These are phyloP conservation scores for Lasius fuliginosus DNA, from an alignment of 2,888 invertebrate species.

Conservation along the genomic window DNA sequence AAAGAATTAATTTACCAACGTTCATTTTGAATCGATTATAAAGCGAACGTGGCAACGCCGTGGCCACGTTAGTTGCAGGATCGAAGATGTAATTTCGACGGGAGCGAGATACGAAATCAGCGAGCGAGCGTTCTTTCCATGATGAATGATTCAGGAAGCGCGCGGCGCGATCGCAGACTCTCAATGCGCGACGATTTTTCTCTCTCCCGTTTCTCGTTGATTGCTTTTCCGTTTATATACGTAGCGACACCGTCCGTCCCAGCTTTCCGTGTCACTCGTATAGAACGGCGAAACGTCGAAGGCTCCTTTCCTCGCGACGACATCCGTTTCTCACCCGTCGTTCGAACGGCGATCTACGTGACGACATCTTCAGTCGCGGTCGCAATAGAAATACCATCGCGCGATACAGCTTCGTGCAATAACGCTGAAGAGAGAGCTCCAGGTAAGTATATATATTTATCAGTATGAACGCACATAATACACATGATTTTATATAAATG, in stretches of 20 bases:
- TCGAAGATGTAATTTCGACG: constrained; percentile 42
- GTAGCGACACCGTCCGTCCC: constrained; percentile 4
- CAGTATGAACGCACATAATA: neutral
- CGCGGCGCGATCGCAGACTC: constrained; percentile 14
- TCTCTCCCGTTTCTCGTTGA: constrained; percentile 46
- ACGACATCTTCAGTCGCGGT: constrained; percentile 6
- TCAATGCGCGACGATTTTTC: constrained; percentile 49
- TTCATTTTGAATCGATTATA: constrained; percentile 28
- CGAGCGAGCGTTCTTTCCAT: neutral
- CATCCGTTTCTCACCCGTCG: neutral
- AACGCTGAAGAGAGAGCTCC: neutral
- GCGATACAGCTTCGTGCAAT: constrained; percentile 17
- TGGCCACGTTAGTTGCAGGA: neutral
- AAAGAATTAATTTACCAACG: constrained; percentile 27
- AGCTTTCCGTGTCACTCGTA: constrained; percentile 31
- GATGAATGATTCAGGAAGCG: constrained; percentile 49
- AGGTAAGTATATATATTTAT: constrained; percentile 35
- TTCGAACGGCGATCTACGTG: constrained; percentile 23
- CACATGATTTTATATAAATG: constrained; percentile 25
- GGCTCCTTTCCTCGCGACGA: neutral
- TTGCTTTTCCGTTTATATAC: constrained; percentile 50
- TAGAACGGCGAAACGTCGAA: constrained; percentile 36
- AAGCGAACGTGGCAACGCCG: neutral
- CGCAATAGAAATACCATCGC: constrained; percentile 42
- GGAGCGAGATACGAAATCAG: constrained; percentile 31